Evolutionary conservation across 1,140 invertebrate genomes (phyloP).

Genomic region (Acyrthosiphon pisum): DNA sequence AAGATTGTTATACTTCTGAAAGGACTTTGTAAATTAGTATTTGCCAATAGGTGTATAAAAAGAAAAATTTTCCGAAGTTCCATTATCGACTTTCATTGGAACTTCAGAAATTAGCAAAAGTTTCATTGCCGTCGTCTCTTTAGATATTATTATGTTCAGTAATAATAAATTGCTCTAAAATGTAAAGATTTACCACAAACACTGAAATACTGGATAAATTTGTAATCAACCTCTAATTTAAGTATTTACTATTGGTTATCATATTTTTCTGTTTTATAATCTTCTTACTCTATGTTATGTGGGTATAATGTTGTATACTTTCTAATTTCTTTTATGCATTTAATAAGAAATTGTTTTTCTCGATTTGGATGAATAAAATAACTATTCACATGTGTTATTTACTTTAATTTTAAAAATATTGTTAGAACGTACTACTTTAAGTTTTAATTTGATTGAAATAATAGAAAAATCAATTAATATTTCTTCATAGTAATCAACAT

Average conservation of each 20-base stretch:
- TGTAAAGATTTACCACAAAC: not conserved
- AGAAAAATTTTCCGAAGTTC: not conserved
- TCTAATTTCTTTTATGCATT: not conserved
- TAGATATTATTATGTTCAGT: not conserved
- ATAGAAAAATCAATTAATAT: not conserved
- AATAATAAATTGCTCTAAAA: conserved; percentile 4
- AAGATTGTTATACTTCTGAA: not conserved
- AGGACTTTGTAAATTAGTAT: not conserved
- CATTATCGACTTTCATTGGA: not conserved
- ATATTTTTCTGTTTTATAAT: not conserved
- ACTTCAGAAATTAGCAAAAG: not conserved
- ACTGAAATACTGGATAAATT: not conserved
- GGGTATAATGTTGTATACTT: not conserved
- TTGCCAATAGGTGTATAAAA: not conserved
- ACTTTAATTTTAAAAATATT: not conserved
- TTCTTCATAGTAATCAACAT: not conserved
- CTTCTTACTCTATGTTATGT: too few species aligned
- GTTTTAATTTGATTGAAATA: not conserved
- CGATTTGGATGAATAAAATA: not conserved
- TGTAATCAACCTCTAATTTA: not conserved
- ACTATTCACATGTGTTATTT: not conserved
- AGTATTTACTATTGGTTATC: not conserved
- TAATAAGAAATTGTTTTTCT: not conserved
- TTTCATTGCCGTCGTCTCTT: not conserved
- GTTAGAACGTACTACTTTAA: not conserved